Percentiles rank a stretch among this genome's conserved stretches.
These are phyloP conservation scores for Chelonus formosanus DNA, from an alignment of 2,888 invertebrate genomes.

Conservation along the genomic window DNA sequence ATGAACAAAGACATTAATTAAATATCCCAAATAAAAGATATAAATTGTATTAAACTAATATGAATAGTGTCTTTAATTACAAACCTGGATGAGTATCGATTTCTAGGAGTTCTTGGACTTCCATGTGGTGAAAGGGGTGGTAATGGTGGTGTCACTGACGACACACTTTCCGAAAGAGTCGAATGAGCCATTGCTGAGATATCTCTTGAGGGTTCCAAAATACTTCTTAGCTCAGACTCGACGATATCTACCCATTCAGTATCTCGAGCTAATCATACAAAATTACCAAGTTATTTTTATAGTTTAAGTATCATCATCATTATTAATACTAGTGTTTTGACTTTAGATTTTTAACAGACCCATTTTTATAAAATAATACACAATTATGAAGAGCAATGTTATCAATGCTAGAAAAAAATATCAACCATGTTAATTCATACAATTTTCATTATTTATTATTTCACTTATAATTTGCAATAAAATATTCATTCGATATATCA, in stretches of 20 bases:
- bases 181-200: constrained; percentile 75
- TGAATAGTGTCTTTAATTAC: neutral
- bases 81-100: constrained; percentile 61
- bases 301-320: too few relatives aligned
- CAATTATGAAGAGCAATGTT: too few relatives aligned
- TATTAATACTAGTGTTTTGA: too few relatives aligned
- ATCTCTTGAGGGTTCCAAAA: constrained; percentile 75
- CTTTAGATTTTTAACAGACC: too few relatives aligned
- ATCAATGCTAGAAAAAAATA: too few relatives aligned
- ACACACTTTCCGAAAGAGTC: constrained; percentile 73
- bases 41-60: constrained; percentile 9
- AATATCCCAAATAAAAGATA: neutral
- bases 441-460: too few relatives aligned
- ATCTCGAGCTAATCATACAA: constrained; percentile 67
- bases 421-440: too few relatives aligned
- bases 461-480: too few relatives aligned
- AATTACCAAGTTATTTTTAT: too few relatives aligned
- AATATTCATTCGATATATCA: too few relatives aligned
- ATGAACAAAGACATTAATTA: constrained; percentile 17
- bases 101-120: constrained; percentile 59
- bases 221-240: constrained; percentile 80
- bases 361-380: too few relatives aligned
- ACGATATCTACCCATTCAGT: constrained; percentile 85
- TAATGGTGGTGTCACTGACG: constrained; percentile 80
- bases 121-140: constrained; percentile 79